Evolutionary conservation across 2,888 invertebrate species (phyloP).

Genomic region (Erebia epiphron): DNA sequence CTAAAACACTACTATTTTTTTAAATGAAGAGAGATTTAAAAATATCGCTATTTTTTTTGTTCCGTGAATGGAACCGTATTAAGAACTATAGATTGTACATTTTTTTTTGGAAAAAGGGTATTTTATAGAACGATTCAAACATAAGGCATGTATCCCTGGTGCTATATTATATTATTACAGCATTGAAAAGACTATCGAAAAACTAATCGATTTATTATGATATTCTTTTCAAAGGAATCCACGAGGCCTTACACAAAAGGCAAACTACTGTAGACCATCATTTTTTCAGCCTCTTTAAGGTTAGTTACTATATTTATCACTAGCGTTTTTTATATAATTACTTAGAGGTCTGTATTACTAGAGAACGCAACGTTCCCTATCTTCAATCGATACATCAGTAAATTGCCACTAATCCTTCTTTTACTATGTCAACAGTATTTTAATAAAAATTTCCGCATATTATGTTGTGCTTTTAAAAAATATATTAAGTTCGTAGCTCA

Average conservation of each 20-base stretch:
- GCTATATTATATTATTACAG: background rate
- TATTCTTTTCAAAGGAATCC: conserved; percentile 31
- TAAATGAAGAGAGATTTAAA: too few species aligned
- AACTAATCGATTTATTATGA: conserved; percentile 26
- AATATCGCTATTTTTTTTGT: too few species aligned
- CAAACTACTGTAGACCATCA: conserved; percentile 22
- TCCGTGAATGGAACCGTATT: too few species aligned
- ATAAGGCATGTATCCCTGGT: background rate
- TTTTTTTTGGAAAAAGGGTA: too few species aligned
- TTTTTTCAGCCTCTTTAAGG: conserved; percentile 31
- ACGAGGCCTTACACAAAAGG: conserved; percentile 31
- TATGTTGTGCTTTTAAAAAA: too few species aligned
- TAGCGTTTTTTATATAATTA: conserved; percentile 21
- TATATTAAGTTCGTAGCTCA: too few species aligned
- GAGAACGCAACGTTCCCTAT: background rate
- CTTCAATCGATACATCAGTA: too few species aligned
- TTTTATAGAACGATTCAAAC: too few species aligned
- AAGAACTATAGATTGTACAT: too few species aligned
- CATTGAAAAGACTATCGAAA: conserved; percentile 12
- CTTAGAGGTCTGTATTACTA: background rate
- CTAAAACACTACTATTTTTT: too few species aligned
- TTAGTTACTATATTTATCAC: conserved; percentile 19
- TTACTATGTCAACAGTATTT: too few species aligned
- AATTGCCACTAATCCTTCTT: background rate
- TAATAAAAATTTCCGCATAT: background rate